phyloP scores from a whole-genome alignment of 2,113 vertebrate genomes.

The Ailuropoda melanoleuca region DNA sequence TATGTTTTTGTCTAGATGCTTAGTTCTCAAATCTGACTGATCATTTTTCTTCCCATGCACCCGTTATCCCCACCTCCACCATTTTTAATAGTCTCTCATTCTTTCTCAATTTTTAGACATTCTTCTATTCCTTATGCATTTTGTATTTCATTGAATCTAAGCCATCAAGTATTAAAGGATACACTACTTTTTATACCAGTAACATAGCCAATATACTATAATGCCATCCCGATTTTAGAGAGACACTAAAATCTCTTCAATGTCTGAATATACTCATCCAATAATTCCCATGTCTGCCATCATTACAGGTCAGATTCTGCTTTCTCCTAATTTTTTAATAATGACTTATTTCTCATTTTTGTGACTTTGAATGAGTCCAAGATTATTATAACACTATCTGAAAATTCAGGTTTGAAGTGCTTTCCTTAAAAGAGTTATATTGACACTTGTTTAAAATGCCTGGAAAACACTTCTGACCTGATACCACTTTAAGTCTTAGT shows the following conservation, averaged over 20 bases:
- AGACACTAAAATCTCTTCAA: neutral
- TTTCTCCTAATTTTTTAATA: neutral
- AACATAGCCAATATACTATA: neutral
- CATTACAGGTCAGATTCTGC: neutral
- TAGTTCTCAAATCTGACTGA: neutral
- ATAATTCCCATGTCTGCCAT: neutral
- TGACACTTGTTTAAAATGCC: neutral
- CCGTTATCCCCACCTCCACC: neutral
- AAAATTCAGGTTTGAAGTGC: neutral
- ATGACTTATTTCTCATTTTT: neutral
- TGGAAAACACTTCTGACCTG: neutral
- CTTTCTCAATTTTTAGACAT: neutral
- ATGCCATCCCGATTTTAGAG: neutral
- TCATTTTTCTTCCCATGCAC: neutral
- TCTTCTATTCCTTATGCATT: neutral
- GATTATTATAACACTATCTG: neutral
- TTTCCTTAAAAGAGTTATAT: neutral
- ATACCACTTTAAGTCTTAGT: neutral
- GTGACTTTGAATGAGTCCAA: neutral
- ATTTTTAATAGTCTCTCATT: neutral
- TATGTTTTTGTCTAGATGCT: neutral
- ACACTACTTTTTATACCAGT: neutral
- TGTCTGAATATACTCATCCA: neutral
- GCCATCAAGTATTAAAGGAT: neutral
- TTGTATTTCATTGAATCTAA: neutral